These are phyloP conservation scores for Cygnus olor DNA, from an alignment of 2,797 vertebrate genomes.

Conservation along the genomic window DNA sequence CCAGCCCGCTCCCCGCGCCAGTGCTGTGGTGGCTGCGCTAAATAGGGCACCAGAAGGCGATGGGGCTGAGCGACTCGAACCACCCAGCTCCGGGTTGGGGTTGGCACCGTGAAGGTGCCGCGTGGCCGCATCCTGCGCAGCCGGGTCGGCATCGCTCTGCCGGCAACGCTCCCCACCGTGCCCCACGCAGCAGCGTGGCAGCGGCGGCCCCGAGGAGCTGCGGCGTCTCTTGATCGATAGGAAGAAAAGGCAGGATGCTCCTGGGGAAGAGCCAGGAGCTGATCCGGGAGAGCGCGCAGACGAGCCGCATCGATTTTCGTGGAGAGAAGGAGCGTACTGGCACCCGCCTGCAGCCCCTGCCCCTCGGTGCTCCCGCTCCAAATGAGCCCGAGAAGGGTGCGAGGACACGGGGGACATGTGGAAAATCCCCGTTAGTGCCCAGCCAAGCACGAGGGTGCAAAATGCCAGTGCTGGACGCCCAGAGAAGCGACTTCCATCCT, in stretches of 20 bases:
- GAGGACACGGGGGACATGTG: too few species aligned
- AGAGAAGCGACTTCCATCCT: not conserved
- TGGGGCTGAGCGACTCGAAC: not conserved
- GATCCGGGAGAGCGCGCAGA: not conserved
- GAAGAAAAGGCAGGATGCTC: not conserved
- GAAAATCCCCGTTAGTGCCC: not conserved
- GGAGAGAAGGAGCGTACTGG: accelerated
- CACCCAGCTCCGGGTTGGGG: not conserved
- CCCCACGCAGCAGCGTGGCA: not conserved
- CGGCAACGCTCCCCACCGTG: not conserved
- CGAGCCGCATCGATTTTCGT: not conserved
- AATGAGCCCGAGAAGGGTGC: too few species aligned
- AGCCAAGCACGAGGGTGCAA: accelerated
- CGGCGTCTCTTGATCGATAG: not conserved
- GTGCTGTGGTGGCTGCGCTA: accelerated
- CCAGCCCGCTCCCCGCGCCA: accelerated
- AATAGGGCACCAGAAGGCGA: constrained; percentile 43
- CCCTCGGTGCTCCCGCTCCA: not conserved
- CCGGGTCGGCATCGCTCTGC: not conserved
- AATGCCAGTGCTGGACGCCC: not conserved
- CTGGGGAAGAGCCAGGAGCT: constrained; percentile 42
- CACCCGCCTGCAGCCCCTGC: not conserved
- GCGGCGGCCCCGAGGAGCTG: not conserved
- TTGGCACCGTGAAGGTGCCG: not conserved
- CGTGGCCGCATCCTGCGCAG: not conserved